Conservation (phyloP, 64 coral and sea anemone species). For the Cladopsammia gracilis region DNA sequence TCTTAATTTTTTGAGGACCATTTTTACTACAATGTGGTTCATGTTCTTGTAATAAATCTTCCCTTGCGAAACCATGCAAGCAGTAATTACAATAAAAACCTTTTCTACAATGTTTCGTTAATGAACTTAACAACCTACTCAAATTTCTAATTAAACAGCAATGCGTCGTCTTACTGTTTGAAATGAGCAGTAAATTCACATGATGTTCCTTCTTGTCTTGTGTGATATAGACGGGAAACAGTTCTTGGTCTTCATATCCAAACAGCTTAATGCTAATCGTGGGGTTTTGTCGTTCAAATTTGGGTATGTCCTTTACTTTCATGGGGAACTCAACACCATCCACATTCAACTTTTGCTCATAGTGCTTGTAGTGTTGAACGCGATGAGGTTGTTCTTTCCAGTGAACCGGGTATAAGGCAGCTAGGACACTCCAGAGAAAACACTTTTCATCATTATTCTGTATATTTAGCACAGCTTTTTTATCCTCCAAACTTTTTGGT, state of each 20-base stretch:
- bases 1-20: too few species aligned
- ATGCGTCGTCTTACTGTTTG: background rate
- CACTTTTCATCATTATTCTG: conserved; percentile 70
- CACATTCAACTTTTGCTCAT: conserved; percentile 52
- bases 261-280: conserved; percentile 41
- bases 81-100: too few species aligned
- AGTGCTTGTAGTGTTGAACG: conserved; percentile 10
- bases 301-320: conserved; percentile 32
- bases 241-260: background rate
- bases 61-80: too few species aligned
- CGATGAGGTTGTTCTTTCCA: background rate
- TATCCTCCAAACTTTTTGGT: conserved; percentile 29
- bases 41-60: too few species aligned
- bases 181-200: conserved; percentile 57
- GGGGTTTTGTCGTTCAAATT: conserved; percentile 69
- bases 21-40: too few species aligned
- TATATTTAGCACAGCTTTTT: conserved; percentile 55
- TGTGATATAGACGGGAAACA: conserved; percentile 53
- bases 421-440: conserved; percentile 63
- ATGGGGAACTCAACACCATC: conserved; percentile 52
- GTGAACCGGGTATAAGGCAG: conserved; percentile 26
- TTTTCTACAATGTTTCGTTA: too few species aligned
- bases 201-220: conserved; percentile 3
- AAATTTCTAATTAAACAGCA: conserved; percentile 65
- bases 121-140: background rate